Conservation (phyloP, 2,797 vertebrate species). For the Eutrigla gurnardus region DNA sequence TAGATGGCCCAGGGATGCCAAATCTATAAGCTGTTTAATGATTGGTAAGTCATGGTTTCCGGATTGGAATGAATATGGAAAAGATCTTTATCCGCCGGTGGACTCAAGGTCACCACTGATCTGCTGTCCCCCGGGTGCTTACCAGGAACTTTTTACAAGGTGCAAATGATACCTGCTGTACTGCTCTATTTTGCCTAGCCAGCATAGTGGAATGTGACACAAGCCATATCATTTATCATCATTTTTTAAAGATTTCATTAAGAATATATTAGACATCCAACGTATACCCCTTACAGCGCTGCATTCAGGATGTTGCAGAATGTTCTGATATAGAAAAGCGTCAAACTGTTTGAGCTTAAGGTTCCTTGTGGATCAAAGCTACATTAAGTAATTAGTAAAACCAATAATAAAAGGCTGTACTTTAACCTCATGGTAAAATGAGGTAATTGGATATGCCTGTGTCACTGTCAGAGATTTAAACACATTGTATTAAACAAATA, state of each 20-base stretch:
- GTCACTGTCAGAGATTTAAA: background rate
- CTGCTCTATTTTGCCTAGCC: constrained; percentile 40
- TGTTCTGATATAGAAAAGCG: background rate
- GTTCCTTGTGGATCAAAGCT: background rate
- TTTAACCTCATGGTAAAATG: background rate
- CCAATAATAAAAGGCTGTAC: background rate
- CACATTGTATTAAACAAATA: background rate
- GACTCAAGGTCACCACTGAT: constrained; percentile 86
- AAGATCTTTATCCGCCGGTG: constrained; percentile 78
- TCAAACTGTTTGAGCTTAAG: background rate
- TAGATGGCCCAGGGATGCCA: constrained; percentile 54
- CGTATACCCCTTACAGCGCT: background rate
- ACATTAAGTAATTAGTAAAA: background rate
- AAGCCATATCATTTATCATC: constrained; percentile 42
- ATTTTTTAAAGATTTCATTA: constrained; percentile 54
- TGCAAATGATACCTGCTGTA: constrained; percentile 68
- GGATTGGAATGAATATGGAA: constrained; percentile 79
- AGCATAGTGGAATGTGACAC: constrained; percentile 39
- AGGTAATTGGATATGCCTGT: background rate
- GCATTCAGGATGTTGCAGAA: background rate
- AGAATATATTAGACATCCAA: constrained; percentile 18
- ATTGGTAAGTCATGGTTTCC: constrained; percentile 81
- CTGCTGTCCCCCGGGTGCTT: constrained; percentile 79
- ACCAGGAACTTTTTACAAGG: constrained; percentile 79
- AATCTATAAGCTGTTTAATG: constrained; percentile 79